phyloP scores from a whole-genome alignment of 2,797 vertebrate genomes.

The Parauchenoglanis punctatus region DNA sequence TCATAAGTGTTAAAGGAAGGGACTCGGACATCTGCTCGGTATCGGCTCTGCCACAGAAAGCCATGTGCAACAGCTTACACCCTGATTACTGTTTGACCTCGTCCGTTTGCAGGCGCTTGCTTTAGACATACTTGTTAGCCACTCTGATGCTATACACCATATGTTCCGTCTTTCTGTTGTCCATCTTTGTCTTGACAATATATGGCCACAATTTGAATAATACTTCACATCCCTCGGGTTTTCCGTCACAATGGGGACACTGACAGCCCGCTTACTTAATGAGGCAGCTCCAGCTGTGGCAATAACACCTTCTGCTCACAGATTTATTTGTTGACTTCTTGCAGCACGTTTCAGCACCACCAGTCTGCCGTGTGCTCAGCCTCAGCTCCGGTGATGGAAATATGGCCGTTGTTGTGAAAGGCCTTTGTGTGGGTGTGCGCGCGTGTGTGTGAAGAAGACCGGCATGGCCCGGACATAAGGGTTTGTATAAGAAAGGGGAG shows the following conservation, averaged over 20 bases:
- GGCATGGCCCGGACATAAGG: conserved; percentile 47
- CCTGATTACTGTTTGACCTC: not conserved
- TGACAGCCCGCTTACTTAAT: not conserved
- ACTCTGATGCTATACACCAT: not conserved
- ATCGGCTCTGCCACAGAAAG: conserved; percentile 10
- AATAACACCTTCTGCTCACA: conserved; percentile 4
- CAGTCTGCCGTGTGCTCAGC: conserved; percentile 30
- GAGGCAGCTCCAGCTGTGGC: conserved; percentile 14
- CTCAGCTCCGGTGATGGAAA: conserved; percentile 7
- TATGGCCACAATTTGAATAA: conserved; percentile 3
- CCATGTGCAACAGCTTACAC: not conserved
- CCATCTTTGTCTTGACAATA: conserved; percentile 21
- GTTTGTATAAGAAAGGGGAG: conserved; percentile 42
- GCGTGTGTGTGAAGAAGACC: conserved; percentile 15
- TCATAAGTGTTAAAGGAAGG: not conserved
- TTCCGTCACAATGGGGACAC: conserved; percentile 25
- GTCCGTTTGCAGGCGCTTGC: not conserved
- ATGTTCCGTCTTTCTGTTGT: conserved; percentile 5
- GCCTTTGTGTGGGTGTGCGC: conserved; percentile 23
- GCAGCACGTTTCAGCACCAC: not conserved
- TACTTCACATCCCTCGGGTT: conserved; percentile 12
- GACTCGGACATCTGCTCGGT: conserved; percentile 8
- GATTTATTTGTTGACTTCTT: conserved; percentile 35
- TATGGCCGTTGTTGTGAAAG: conserved; percentile 7
- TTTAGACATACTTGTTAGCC: conserved; percentile 13